These are phyloP conservation scores for Lasioglossum calceatum DNA, from an alignment of 2,888 invertebrate species.

Conservation along the genomic window DNA sequence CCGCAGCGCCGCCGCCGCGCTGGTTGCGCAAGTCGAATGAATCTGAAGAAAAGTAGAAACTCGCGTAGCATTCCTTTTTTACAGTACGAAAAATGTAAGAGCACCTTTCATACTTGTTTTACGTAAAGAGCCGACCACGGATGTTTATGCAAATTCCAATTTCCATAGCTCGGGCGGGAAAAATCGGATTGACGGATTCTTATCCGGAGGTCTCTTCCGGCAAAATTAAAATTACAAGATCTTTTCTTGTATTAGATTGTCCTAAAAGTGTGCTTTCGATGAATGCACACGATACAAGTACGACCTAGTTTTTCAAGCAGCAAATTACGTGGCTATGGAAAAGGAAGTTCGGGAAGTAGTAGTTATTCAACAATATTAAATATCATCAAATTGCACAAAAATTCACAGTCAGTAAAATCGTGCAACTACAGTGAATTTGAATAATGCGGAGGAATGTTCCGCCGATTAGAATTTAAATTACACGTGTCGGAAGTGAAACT, in stretches of 20 bases:
- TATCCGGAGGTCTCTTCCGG: not conserved
- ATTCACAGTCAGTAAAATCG: not conserved
- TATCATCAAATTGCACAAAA: too few relatives aligned
- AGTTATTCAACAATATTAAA: too few relatives aligned
- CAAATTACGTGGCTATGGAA: too few relatives aligned
- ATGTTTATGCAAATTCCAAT: not conserved
- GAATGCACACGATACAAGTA: too few relatives aligned
- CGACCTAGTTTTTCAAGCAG: too few relatives aligned
- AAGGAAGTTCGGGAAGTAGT: too few relatives aligned
- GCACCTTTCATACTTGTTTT: not conserved
- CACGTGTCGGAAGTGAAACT: not conserved
- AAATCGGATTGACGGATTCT: not conserved
- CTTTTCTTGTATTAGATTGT: too few relatives aligned
- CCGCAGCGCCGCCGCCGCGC: not conserved
- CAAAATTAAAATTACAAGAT: not conserved
- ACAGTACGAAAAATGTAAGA: not conserved
- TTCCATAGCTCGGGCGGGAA: not conserved
- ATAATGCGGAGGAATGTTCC: not conserved
- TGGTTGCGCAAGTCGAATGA: not conserved
- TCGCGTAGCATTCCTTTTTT: not conserved
- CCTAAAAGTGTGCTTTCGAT: too few relatives aligned
- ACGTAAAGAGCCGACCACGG: not conserved
- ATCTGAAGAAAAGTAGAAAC: constrained; percentile 4
- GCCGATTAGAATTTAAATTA: not conserved
- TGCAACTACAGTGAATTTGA: not conserved